Conservation (phyloP, 2,113 vertebrate genomes). For the Rhabdornis inornatus region DNA sequence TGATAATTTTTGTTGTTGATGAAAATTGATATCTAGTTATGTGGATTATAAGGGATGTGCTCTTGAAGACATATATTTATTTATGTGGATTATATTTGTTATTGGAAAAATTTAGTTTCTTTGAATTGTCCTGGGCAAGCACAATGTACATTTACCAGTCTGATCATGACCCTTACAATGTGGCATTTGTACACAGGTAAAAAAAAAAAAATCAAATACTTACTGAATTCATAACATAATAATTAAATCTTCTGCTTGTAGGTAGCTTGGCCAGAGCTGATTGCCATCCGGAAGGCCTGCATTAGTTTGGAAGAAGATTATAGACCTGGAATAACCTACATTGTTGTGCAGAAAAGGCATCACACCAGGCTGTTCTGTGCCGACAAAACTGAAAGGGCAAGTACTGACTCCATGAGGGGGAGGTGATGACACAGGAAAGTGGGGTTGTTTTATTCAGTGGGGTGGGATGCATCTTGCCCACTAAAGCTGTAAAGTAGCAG, state of each 20-base stretch:
- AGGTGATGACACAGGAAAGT: background rate
- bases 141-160: background rate
- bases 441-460: background rate
- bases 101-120: background rate
- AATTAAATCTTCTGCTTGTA: conserved; percentile 48
- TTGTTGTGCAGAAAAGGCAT: conserved; percentile 98
- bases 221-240: background rate
- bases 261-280: conserved; percentile 98
- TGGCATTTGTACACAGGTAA: background rate
- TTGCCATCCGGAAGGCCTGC: conserved; percentile 97
- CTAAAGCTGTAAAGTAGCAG: background rate
- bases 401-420: conserved; percentile 13
- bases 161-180: rapidly evolving
- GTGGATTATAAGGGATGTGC: background rate
- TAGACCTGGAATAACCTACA: conserved; percentile 96
- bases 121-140: background rate
- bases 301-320: conserved; percentile 99
- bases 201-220: background rate
- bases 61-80: rapidly evolving
- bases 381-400: conserved; percentile 95
- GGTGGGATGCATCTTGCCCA: background rate
- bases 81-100: background rate
- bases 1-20: background rate
- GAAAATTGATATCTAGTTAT: rapidly evolving
- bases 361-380: conserved; percentile 98